These are phyloP conservation scores for Bimastos eiseni DNA, from an alignment of 2,888 invertebrate species.

Conservation along the genomic window DNA sequence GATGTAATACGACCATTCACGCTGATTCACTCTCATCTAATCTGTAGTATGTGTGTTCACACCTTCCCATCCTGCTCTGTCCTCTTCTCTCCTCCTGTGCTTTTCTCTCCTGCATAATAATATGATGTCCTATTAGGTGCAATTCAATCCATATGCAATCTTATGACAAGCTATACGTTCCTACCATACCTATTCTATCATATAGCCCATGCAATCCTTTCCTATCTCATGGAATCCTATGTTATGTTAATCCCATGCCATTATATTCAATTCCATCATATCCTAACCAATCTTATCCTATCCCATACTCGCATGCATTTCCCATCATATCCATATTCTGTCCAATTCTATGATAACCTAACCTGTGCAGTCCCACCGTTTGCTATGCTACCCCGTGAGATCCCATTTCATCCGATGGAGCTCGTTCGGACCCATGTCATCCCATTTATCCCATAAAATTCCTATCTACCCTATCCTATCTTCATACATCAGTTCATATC, in stretches of 20 bases:
- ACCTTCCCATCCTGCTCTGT: background rate
- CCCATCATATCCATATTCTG: background rate
- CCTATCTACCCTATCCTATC: too few relatives aligned
- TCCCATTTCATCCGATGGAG: too few relatives aligned
- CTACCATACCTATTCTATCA: background rate
- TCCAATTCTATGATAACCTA: background rate
- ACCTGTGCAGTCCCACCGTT: too few relatives aligned
- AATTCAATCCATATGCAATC: too few relatives aligned
- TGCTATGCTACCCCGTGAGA: too few relatives aligned
- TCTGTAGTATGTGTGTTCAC: background rate
- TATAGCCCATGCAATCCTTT: background rate
- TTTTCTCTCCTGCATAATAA: too few relatives aligned
- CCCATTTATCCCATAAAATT: too few relatives aligned
- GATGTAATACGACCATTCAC: background rate
- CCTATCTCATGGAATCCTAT: background rate
- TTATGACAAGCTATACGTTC: background rate
- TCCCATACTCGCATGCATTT: background rate
- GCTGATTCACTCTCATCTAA: background rate
- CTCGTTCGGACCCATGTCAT: too few relatives aligned
- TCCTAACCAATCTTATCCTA: background rate
- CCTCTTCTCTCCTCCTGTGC: too few relatives aligned
- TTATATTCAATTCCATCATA: background rate
- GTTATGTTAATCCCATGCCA: background rate
- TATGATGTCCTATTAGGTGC: too few relatives aligned
- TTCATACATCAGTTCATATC: too few relatives aligned